Evolutionary conservation across 23 tunicate species (phyloP).

Genomic region (Ciona savignyi): DNA sequence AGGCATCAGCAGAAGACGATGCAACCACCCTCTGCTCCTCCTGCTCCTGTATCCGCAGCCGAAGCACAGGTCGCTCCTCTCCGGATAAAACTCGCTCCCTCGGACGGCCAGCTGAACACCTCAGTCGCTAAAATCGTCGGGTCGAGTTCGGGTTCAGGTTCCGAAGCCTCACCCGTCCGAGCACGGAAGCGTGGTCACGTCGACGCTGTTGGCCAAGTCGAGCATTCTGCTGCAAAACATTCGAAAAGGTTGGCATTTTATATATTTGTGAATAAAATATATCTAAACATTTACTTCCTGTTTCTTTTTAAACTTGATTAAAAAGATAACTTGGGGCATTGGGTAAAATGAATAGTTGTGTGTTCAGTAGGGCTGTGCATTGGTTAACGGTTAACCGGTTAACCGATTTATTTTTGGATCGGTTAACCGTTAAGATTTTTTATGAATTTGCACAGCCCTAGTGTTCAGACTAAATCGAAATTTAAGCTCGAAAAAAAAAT

Average conservation of each 20-base stretch:
- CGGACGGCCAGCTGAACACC: conserved; percentile 2
- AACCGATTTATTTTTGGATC: no score
- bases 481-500: no score
- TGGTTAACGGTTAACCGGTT: no score
- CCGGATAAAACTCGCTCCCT: conserved; percentile 53
- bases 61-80: conserved; percentile 32
- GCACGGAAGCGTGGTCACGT: conserved; percentile 63
- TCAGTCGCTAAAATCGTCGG: conserved; percentile 15
- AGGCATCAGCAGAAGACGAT: conserved; percentile 6
- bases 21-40: not conserved
- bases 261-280: no score
- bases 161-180: conserved; percentile 27
- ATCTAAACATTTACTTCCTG: no score
- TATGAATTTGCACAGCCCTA: no score
- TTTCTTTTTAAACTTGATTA: no score
- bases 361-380: no score
- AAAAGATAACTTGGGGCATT: no score
- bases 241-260: conserved; percentile 39
- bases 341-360: no score
- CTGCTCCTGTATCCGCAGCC: conserved; percentile 9
- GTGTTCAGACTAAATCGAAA: no score
- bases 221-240: conserved; percentile 48
- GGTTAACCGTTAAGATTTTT: no score
- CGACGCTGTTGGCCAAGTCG: conserved; percentile 17
- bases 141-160: conserved; percentile 41